Base-by-base conservation (phyloP, 1,140 invertebrate genomes). In the Ceratina australensis region DNA sequence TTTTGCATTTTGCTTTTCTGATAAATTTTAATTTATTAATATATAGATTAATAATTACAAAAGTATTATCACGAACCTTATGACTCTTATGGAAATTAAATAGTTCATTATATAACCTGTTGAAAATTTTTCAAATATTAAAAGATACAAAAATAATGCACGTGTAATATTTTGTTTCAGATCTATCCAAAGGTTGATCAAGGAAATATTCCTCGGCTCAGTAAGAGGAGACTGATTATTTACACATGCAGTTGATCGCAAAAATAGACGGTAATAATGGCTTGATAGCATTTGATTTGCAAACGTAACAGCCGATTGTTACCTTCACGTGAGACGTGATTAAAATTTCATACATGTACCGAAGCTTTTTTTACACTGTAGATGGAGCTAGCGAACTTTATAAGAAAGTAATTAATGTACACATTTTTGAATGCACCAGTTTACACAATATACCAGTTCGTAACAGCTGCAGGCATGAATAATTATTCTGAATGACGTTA, bases 131-230 rank as follows among this genome's bases (percentile, higher is more conserved):
- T n/a, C n/a, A n/a, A 33, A 33, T 3, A 33, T 33, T 33, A 7
- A 33, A 3, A 33, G 33, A 33, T 33, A 33, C 33, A 42, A n/a
- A n/a, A n/a, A n/a, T n/a, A n/a, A n/a, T n/a, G n/a, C n/a, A n/a
- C n/a, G n/a, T n/a, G n/a, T n/a, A n/a, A 42, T 61, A 47, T 54
- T 63, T 54, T 71, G 67, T 77, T 77, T 26, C 74, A 77, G 74
- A 22, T 77, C 50, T 20, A 50, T 26, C 20, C 18, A 18, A 5
- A 7, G 10, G 1, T 28, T n/a, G 15, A 7, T 22, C 15, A 42
- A 42, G 33, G 33, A 42, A 42, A 22, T 60, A 72, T 15, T 33
- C 12, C n/a, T 8, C 63, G 18, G 67, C 5, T 10, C 28, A 10
- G 4, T 24, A 33, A 72, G 24, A 28, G 12, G 33, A 42, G 33